Base-by-base conservation (phyloP, 2,888 invertebrate species). In the Drosophila ezoana region DNA sequence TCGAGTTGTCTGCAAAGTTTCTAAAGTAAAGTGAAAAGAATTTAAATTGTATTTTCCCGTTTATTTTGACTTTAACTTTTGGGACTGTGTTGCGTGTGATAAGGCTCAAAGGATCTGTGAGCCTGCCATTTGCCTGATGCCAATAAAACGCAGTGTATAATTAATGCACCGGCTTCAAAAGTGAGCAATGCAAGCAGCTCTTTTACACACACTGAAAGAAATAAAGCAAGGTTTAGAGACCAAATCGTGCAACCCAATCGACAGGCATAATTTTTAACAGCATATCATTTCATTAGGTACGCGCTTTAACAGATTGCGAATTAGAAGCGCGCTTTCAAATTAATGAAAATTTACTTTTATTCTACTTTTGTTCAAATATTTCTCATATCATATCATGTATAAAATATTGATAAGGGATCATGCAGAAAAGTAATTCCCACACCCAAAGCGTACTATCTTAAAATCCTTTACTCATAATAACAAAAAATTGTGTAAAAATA, bases 1-100 rank as follows among this genome's bases (percentile, higher is more conserved):
- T 61, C 62, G 43, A 70, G 82, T 72, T 51, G 83, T 83, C 83
- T 83, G 86, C 73, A 83, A 83, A 83, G 83, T 83, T 83, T 81
- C 44, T 9, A 8, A 56, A 28, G 33, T 11, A 57, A 43, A 13
- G 45, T 44, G 28, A 28, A 28, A 57, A 9, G 49, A 47, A 64
- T 70, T 59, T 59, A 37, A 58, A 70, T 71, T 80, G 51, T 51
- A 51, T 52, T 45, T 52, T 41, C 47, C 52, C 40, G 35, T 47
- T 28, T 28, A 32, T 47, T 60, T 32, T 38, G 45, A 72, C 76
- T 80, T 85, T 60, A 76, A 68, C 58, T 49, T 38, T 32, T 52
- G 60, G 47, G 48, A 45, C 51, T 58, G 14, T 74, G 49, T 40
- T 56, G 56, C 54, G 40, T 59, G 65, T 35, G 74, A 78, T 71